Evolutionary conservation across 2,888 invertebrate species (phyloP).

Genomic region (Stenoptilia bipunctidactyla): DNA sequence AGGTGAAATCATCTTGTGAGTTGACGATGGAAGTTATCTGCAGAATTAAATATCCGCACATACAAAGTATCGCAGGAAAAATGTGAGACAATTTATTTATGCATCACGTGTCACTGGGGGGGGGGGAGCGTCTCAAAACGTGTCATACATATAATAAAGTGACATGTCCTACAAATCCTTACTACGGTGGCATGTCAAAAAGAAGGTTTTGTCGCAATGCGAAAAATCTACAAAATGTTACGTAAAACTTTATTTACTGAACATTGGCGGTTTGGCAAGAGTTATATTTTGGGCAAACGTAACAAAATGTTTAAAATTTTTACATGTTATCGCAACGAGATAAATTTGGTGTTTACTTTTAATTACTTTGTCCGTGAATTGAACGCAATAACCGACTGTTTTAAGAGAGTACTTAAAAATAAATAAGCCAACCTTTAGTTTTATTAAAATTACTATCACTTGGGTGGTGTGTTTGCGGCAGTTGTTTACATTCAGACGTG

Average conservation of each 20-base stretch:
- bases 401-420: too few relatives aligned
- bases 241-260: slow-evolving; percentile 1
- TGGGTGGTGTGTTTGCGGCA: too few relatives aligned
- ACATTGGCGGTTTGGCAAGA: not conserved
- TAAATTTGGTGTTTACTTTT: not conserved
- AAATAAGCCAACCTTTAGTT: too few relatives aligned
- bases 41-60: too few relatives aligned
- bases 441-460: too few relatives aligned
- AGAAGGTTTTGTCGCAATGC: slow-evolving; percentile 18
- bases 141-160: slow-evolving; percentile 8
- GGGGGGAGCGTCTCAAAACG: slow-evolving; percentile 19
- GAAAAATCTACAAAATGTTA: slow-evolving; percentile 16
- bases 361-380: not conserved
- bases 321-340: not conserved
- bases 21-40: too few relatives aligned
- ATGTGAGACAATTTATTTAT: slow-evolving; percentile 11
- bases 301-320: not conserved
- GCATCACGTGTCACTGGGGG: slow-evolving; percentile 19
- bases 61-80: too few relatives aligned
- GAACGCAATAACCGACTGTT: too few relatives aligned
- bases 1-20: too few relatives aligned
- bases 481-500: too few relatives aligned
- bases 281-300: not conserved
- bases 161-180: slow-evolving; percentile 13
- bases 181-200: slow-evolving; percentile 18